Conservation (phyloP, 2,888 invertebrate species). For the Tribolium freemani region DNA sequence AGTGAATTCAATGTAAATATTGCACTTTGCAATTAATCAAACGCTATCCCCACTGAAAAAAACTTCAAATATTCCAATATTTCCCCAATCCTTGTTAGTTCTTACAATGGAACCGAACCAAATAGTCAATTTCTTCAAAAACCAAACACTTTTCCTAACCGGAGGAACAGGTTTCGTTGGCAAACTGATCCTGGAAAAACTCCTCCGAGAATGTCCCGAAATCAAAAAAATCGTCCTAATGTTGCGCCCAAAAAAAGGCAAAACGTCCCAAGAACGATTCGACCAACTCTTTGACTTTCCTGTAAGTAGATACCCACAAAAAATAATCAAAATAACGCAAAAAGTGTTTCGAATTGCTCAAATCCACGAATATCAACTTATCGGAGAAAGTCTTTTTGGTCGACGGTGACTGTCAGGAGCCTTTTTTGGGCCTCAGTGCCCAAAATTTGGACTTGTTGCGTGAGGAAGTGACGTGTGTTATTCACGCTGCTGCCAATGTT, state of each 20-base stretch:
- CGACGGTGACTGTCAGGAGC: conserved; percentile 44
- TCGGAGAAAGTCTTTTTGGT: conserved; percentile 71
- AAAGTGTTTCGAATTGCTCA: conserved; percentile 14
- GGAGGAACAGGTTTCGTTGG: conserved; percentile 80
- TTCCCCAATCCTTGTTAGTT: too few species aligned
- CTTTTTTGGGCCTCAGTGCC: neutral
- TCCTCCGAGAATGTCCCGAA: conserved; percentile 57
- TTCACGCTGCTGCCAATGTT: conserved; percentile 83
- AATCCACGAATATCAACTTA: neutral
- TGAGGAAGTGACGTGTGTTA: conserved; percentile 52
- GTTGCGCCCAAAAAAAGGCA: conserved; percentile 58
- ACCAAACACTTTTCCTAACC: conserved; percentile 71
- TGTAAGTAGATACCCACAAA: conserved; percentile 37
- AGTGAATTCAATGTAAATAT: too few species aligned
- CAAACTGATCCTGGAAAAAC: conserved; percentile 62
- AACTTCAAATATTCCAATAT: too few species aligned
- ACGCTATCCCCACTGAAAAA: too few species aligned
- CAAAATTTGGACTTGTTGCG: neutral
- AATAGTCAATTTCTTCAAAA: conserved; percentile 5
- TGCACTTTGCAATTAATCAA: too few species aligned
- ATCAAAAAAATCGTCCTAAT: conserved; percentile 55
- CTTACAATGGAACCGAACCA: neutral
- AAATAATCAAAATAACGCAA: neutral
- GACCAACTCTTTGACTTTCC: conserved; percentile 48
- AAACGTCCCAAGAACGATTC: conserved; percentile 48